Evolutionary conservation across 64 coral and sea anemone genomes (phyloP).

Genomic region (Platygyra sinensis): DNA sequence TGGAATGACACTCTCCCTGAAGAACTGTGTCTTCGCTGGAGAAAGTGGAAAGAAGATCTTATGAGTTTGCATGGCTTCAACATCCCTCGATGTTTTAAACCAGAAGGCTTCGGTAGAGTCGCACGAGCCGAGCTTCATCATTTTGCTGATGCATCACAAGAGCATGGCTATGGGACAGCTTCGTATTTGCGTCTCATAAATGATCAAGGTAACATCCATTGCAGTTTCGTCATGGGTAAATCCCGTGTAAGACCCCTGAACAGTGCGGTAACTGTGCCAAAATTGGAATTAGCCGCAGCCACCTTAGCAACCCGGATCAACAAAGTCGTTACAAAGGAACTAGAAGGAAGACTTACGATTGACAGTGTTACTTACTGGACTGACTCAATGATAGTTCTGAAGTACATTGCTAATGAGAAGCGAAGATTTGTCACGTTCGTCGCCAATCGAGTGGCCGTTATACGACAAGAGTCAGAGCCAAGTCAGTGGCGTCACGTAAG

Average conservation of each 20-base stretch:
- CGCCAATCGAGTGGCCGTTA: slow-evolving; percentile 52
- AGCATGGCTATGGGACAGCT: no score
- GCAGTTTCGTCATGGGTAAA: slow-evolving; percentile 49
- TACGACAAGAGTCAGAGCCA: slow-evolving; percentile 49
- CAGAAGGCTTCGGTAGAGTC: slow-evolving; percentile 12
- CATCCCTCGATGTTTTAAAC: slow-evolving; percentile 35
- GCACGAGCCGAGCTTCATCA: slow-evolving; percentile 55
- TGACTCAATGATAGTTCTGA: slow-evolving; percentile 57
- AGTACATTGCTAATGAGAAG: slow-evolving; percentile 31
- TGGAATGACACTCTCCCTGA: slow-evolving; percentile 40
- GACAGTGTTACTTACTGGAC: slow-evolving; percentile 46
- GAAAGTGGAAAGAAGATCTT: slow-evolving; percentile 43
- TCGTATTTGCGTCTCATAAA: no score
- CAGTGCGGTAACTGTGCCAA: slow-evolving; percentile 50
- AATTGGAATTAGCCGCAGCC: slow-evolving; percentile 5
- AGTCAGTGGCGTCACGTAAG: slow-evolving; percentile 55
- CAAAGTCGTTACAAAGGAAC: slow-evolving; percentile 39
- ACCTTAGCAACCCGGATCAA: slow-evolving; percentile 15
- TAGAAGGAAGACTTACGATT: slow-evolving; percentile 55
- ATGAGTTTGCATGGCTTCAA: neutral
- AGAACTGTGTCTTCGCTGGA: slow-evolving; percentile 14
- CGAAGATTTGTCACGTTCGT: slow-evolving; percentile 66
- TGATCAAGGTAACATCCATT: no score
- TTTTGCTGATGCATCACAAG: slow-evolving; percentile 62
- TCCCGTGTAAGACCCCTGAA: slow-evolving; percentile 64